Evolutionary conservation across 1,140 invertebrate species (phyloP).

Genomic region (Chymomyza costata): DNA sequence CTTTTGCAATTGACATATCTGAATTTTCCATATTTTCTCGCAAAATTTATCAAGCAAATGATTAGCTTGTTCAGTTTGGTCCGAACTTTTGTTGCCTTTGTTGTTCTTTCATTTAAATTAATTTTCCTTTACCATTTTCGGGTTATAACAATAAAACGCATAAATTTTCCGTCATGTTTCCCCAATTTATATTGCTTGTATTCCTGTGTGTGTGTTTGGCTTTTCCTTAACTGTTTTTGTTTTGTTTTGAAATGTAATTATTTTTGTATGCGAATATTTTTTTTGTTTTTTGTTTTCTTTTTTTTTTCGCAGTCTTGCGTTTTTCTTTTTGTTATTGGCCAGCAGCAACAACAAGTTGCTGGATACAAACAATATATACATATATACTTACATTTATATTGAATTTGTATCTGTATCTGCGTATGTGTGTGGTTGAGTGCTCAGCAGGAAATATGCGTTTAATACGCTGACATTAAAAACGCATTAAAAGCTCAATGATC

Average conservation of each 20-base stretch:
- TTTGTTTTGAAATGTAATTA: constrained; percentile 51
- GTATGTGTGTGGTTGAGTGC: too few species aligned
- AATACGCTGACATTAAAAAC: constrained; percentile 63
- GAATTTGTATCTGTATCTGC: constrained; percentile 13
- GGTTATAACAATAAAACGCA: constrained; percentile 46
- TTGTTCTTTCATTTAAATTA: constrained; percentile 10
- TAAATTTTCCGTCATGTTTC: constrained; percentile 51
- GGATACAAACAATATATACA: too few species aligned
- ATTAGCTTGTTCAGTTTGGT: too few species aligned
- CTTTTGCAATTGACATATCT: too few species aligned
- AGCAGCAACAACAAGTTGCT: constrained; percentile 22
- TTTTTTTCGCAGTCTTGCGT: constrained; percentile 14
- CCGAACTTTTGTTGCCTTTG: too few species aligned
- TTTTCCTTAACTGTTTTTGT: constrained; percentile 23
- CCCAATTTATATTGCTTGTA: constrained; percentile 6
- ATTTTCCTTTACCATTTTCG: constrained; percentile 33
- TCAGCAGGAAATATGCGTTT: constrained; percentile 45
- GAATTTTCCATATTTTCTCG: too few species aligned
- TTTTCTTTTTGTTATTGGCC: constrained; percentile 21
- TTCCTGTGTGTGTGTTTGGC: constrained; percentile 3
- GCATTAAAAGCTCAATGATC: constrained; percentile 69
- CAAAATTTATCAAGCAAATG: too few species aligned
- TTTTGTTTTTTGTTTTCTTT: constrained; percentile 20
- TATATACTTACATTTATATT: constrained; percentile 33
- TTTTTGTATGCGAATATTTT: constrained; percentile 50